Percentiles rank a stretch among this genome's conserved stretches.
phyloP scores from a whole-genome alignment of 2,113 vertebrate species.

The Zosterops hypoxanthus region DNA sequence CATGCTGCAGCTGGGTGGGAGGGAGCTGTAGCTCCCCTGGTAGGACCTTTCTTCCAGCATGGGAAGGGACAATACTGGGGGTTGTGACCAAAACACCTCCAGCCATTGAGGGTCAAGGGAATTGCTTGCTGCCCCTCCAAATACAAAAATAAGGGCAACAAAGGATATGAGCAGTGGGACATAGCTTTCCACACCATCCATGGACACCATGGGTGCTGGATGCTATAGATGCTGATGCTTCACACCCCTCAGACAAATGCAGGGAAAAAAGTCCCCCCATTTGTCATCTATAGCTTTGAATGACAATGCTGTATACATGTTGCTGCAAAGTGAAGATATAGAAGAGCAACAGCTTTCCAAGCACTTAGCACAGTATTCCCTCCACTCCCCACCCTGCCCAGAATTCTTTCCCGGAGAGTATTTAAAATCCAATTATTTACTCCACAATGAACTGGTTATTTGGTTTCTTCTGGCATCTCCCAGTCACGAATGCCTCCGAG shows the following conservation, averaged over 20 bases:
- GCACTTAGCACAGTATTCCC: neutral
- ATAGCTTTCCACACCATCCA: neutral
- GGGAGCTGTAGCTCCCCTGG: neutral
- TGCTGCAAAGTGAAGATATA: neutral
- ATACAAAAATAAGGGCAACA: accelerated
- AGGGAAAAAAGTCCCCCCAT: neutral
- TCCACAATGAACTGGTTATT: conserved; percentile 9
- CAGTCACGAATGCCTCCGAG: neutral
- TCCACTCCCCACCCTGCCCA: neutral
- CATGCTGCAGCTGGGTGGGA: accelerated
- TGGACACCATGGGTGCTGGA: neutral
- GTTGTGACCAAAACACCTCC: neutral
- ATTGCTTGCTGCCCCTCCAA: neutral
- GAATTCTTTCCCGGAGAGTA: neutral
- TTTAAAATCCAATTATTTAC: conserved; percentile 45
- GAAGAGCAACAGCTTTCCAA: neutral
- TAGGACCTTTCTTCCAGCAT: neutral
- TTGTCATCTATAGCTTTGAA: neutral
- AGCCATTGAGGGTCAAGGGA: neutral
- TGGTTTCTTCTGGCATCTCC: conserved; percentile 37
- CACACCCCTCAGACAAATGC: neutral
- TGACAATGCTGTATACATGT: neutral
- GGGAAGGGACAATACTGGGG: neutral
- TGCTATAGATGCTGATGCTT: neutral
- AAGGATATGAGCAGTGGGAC: neutral